phyloP scores from a whole-genome alignment of 2,113 vertebrate species.

The Esox niger region DNA sequence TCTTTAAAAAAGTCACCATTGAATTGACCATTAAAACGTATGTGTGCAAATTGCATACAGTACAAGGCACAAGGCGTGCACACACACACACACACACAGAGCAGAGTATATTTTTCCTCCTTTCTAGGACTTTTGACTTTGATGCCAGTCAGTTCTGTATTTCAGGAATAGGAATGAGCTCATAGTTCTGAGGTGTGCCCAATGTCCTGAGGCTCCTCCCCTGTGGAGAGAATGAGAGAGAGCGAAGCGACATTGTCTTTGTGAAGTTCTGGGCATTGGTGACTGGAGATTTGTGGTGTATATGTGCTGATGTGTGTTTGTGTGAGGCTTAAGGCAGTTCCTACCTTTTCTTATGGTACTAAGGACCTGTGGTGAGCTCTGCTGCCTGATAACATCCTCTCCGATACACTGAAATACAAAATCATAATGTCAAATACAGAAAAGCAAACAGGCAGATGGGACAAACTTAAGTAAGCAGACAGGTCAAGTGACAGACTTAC shows the following conservation, averaged over 20 bases:
- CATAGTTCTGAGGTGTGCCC: not conserved
- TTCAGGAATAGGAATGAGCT: conserved; percentile 5
- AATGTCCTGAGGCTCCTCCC: not conserved
- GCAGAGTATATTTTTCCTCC: not conserved
- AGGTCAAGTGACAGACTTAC: not conserved
- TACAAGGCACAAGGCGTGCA: not conserved
- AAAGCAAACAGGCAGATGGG: not conserved
- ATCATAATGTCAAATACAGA: not conserved
- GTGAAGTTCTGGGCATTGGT: not conserved
- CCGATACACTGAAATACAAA: not conserved
- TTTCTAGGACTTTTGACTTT: not conserved
- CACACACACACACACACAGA: conserved; percentile 1
- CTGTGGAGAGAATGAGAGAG: not conserved
- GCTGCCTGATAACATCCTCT: too few relatives aligned
- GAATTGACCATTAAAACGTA: too few relatives aligned
- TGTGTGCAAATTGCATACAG: too few relatives aligned
- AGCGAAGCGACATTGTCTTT: not conserved
- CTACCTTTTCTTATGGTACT: not conserved
- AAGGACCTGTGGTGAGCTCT: not conserved
- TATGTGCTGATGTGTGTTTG: not conserved
- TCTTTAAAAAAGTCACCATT: too few relatives aligned
- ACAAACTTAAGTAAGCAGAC: not conserved
- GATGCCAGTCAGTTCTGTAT: not conserved
- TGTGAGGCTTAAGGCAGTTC: not conserved
- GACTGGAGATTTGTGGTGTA: not conserved